Base-by-base conservation (phyloP, 2,113 vertebrate genomes). In the Aldabrachelys gigantea region DNA sequence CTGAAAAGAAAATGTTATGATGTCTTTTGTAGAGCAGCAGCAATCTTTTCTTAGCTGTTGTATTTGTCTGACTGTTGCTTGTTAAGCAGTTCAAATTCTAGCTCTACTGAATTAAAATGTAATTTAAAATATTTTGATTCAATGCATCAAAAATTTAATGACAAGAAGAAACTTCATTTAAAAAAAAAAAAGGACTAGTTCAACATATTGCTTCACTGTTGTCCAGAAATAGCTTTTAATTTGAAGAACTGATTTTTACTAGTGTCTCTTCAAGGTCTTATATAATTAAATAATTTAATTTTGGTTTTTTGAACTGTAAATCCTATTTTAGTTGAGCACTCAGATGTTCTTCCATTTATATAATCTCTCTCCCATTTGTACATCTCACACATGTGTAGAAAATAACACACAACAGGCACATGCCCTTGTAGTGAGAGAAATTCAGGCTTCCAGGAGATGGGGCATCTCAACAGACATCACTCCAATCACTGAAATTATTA, bases 11-110 rank as follows among this genome's bases (percentile, higher is more conserved):
- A 5, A 17, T 82, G 72, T 82, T 57, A 25, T 24, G 4, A 25
- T 44, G 11, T 25, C 41, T 44, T 47, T 76, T 24, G 22, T 27
- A 44, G 41, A 44, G 75, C 75, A 76, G 41, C 75, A 44, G 38
- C 44, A 76, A 76, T 76, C 38, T 92, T 92, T 69, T 69, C 35
- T 41, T 69, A 65, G 19, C 19, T 95, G 27, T 59, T 84, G 10
- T 88, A 8, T 91, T 94, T 3, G 19, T 84, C 82, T 50, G 38
- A 9, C 12, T 72, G 21, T 89, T 94, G 82, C 83, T 92, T 44
- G 5, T 8, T 35, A 44, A 35, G 25, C 5, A n/a, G 88, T 83
- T 41, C 81, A 85, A 53, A 13, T 62, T 47, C 1, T 7, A 84
- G 38, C 56, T 94, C 47, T 87, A 83, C 52, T 54, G 25, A 56